A percentile compares a stretch with the other conserved stretches of the same genome.
Evolutionary conservation across 2,888 invertebrate species (phyloP).

Genomic region (Drosophila paramelanica): DNA sequence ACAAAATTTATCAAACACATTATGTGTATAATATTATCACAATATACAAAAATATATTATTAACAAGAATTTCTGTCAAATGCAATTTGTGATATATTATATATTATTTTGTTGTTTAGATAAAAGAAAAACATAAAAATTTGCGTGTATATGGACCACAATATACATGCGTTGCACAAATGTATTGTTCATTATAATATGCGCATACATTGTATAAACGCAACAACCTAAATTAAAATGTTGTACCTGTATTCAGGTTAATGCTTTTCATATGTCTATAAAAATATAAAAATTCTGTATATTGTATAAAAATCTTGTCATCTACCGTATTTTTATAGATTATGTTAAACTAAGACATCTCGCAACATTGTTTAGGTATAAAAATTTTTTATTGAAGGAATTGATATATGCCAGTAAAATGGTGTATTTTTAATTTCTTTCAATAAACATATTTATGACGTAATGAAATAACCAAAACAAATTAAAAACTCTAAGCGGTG

Average conservation of each 20-base stretch:
- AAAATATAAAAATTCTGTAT: constrained; percentile 2
- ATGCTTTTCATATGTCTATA: constrained; percentile 21
- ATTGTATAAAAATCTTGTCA: not conserved
- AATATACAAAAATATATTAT: not conserved
- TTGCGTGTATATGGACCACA: constrained; percentile 27
- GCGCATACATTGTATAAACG: constrained; percentile 37
- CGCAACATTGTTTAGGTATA: constrained; percentile 10
- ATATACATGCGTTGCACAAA: constrained; percentile 24
- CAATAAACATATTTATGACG: constrained; percentile 36
- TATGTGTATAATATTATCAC: not conserved
- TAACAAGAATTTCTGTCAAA: too few relatives aligned
- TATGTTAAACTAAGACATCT: not conserved
- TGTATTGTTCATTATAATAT: constrained; percentile 29
- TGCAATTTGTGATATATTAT: constrained; percentile 2
- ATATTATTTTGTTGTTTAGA: not conserved
- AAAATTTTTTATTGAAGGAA: constrained; percentile 49
- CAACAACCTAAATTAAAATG: constrained; percentile 27
- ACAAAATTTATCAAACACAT: too few relatives aligned
- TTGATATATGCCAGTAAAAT: constrained; percentile 51
- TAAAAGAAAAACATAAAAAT: not conserved
- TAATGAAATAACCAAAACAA: constrained; percentile 24
- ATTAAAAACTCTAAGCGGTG: constrained; percentile 42
- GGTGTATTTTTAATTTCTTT: constrained; percentile 52
- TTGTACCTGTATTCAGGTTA: constrained; percentile 33
- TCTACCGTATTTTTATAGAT: constrained; percentile 6